Conservation (phyloP, 2,113 vertebrate genomes). For the Chaetodon auriga region DNA sequence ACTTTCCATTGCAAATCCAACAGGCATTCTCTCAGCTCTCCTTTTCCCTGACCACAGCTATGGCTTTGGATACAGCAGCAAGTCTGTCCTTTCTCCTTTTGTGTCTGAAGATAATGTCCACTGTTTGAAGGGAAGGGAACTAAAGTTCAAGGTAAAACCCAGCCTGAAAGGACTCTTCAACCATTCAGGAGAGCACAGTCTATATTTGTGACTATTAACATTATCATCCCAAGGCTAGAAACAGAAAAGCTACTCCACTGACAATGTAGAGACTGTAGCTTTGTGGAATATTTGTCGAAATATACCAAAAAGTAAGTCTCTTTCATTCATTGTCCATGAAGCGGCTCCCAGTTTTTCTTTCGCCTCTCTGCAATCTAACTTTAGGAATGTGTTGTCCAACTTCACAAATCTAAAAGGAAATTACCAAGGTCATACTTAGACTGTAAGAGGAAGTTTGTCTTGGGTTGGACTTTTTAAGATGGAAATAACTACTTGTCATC, state of each 20-base stretch:
- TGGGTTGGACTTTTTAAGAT: not conserved
- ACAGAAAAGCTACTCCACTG: slow-evolving; percentile 34
- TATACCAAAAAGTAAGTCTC: slow-evolving; percentile 21
- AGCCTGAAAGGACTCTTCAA: slow-evolving; percentile 47
- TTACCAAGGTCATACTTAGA: slow-evolving; percentile 19
- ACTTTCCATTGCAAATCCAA: slow-evolving; percentile 83
- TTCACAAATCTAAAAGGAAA: slow-evolving; percentile 33
- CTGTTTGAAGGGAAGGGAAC: slow-evolving; percentile 66
- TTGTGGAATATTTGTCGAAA: slow-evolving; percentile 38
- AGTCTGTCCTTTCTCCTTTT: slow-evolving; percentile 79
- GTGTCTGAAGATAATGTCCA: slow-evolving; percentile 80
- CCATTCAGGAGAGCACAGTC: slow-evolving; percentile 26
- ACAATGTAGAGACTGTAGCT: slow-evolving; percentile 5
- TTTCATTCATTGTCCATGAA: slow-evolving; percentile 20
- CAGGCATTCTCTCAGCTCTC: slow-evolving; percentile 78
- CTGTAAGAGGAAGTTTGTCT: slow-evolving; percentile 11
- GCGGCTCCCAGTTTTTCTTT: slow-evolving; percentile 4
- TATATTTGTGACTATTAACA: slow-evolving; percentile 40
- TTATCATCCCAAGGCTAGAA: slow-evolving; percentile 32
- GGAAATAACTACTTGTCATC: slow-evolving; percentile 35
- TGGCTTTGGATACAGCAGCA: slow-evolving; percentile 78
- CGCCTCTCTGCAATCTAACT: slow-evolving; percentile 16
- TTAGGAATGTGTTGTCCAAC: slow-evolving; percentile 8
- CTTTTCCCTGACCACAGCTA: slow-evolving; percentile 79
- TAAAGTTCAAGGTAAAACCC: slow-evolving; percentile 63